Evolutionary conservation across 30 jellyfish, hydroid and myxozoan species (phyloP), one percentile per base, ranked within the genome.

Genomic region (Rhopilema esculentum): DNA sequence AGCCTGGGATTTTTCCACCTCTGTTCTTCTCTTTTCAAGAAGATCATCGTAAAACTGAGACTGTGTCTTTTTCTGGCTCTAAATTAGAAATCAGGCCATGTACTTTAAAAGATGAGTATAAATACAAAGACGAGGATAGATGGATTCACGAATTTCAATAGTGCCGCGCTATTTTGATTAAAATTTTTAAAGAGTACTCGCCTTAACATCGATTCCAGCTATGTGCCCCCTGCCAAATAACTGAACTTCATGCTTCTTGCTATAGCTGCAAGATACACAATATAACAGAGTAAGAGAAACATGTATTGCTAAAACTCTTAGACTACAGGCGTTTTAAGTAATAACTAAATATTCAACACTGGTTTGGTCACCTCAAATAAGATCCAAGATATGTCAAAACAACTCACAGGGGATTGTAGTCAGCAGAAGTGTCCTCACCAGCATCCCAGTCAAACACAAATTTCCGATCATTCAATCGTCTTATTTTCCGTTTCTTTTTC

Each of bases 371-470:
- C n/a, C n/a, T n/a, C n/a, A n/a, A n/a, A n/a, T n/a, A n/a, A n/a
- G n/a, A n/a, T n/a, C n/a, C n/a, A n/a, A n/a, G n/a, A n/a, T n/a
- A n/a, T n/a, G n/a, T n/a, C n/a, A 40, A 12, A 40, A 40, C 18
- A 0, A 69, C 97, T 30, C 79, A 96, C 98, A 96, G 72, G 8
- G 97, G 95, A 52, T 96, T 96, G 77, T 96, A 96, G 78, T 96
- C 99, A 20, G 49, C 75, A 1, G 99, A 96, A 1, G 99, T 96
- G 89, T 96, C 99, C 80, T 96, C 99, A 1, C 97, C 92, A 27
- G 97, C 97, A 70, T 96, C 99, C 99, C 99, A 96, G 78, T 96
- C 99, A 84, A 96, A 96, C 21, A 96, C 98, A 76, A 96, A 96
- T 78, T 96, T 96, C 33, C 96, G 93, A 82, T 96, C 99, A 65